These are phyloP conservation scores for Argentina silus DNA, from an alignment of 2,797 vertebrate species.

Conservation along the genomic window DNA sequence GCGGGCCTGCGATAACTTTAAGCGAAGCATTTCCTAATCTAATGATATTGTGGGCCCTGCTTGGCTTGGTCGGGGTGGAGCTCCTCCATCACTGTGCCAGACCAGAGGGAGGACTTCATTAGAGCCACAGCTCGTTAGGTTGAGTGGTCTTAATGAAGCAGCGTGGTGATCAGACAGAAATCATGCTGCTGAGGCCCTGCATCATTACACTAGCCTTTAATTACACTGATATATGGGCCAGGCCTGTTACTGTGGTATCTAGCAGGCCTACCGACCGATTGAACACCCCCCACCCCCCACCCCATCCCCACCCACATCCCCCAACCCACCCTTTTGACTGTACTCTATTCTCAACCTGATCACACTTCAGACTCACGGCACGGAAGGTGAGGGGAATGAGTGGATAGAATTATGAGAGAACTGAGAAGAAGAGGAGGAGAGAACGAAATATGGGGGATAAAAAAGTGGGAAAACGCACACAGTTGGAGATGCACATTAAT, in stretches of 20 bases:
- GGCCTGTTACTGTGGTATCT: conserved; percentile 81
- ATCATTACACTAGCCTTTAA: conserved; percentile 99
- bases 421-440: neutral
- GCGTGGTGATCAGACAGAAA: conserved; percentile 99
- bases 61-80: conserved; percentile 89
- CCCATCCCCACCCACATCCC: neutral
- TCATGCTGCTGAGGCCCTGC: conserved; percentile 99
- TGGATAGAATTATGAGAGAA: neutral
- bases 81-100: conserved; percentile 97
- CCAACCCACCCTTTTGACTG: neutral
- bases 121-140: conserved; percentile 99
- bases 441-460: neutral
- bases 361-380: neutral
- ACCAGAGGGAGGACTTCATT: conserved; percentile 99
- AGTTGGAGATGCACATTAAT: too few species aligned
- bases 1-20: conserved; percentile 92
- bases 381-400: neutral
- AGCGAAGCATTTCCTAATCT: conserved; percentile 93
- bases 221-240: conserved; percentile 97
- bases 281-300: neutral
- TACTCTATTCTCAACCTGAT: neutral
- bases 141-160: conserved; percentile 99
- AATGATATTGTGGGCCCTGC: conserved; percentile 86
- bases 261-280: conserved; percentile 73
- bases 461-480: neutral